A percentile compares a stretch with the other conserved stretches of the same genome.
These are phyloP conservation scores for Epizoanthus rinbou DNA, from an alignment of 92 coral and sea anemone genomes.

Conservation along the genomic window DNA sequence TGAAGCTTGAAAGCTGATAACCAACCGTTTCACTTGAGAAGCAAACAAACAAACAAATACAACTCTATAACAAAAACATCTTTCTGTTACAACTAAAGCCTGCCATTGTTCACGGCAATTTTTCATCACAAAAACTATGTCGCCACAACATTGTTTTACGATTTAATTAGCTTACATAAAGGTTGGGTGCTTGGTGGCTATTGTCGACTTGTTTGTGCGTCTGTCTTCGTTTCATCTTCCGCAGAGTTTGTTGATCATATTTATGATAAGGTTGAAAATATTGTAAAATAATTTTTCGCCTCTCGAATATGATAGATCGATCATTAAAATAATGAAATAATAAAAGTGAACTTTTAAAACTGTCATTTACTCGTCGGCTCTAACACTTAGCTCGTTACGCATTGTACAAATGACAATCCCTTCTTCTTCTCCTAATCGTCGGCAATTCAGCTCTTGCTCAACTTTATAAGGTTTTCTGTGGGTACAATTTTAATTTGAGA, in stretches of 20 bases:
- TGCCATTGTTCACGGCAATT: constrained; percentile 34
- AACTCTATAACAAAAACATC: constrained; percentile 9
- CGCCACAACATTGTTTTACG: constrained; percentile 38
- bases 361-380: constrained; percentile 55
- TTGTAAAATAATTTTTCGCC: constrained; percentile 82
- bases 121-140: constrained; percentile 33
- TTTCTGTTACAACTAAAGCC: constrained; percentile 34
- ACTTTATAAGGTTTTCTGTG: constrained; percentile 55
- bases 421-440: constrained; percentile 28
- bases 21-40: constrained; percentile 81
- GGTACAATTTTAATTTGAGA: constrained; percentile 80
- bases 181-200: constrained; percentile 47
- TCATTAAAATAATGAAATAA: constrained; percentile 70
- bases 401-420: constrained; percentile 23
- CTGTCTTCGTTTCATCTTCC: constrained; percentile 81
- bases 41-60: constrained; percentile 67
- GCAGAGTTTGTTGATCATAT: constrained; percentile 83
- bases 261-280: constrained; percentile 81
- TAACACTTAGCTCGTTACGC: constrained; percentile 8
- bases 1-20: constrained; percentile 69
- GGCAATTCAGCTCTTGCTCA: constrained; percentile 36
- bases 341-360: constrained; percentile 64
- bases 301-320: constrained; percentile 71
- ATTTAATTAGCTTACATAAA: constrained; percentile 44
- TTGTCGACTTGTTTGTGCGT: constrained; percentile 56